A percentile compares a stretch with the other conserved stretches of the same genome.
phyloP scores from a whole-genome alignment of 2,888 invertebrate genomes.

The Ochropleura leucogaster region DNA sequence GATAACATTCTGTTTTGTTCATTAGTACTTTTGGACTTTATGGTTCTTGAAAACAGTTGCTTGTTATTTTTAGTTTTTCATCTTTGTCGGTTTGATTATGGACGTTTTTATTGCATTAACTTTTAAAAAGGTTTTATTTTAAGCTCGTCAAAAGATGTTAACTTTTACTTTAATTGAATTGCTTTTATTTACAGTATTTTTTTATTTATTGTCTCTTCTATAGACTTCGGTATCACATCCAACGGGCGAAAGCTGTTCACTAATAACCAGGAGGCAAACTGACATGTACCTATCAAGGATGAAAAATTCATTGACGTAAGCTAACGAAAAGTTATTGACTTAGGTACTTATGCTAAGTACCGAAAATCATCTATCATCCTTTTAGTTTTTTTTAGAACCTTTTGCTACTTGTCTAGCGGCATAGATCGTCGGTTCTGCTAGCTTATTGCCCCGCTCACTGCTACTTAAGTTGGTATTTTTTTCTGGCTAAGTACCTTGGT shows the following conservation, averaged over 20 bases:
- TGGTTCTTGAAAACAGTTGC: not conserved
- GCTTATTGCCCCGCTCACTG: not conserved
- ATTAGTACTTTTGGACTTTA: not conserved
- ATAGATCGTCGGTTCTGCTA: not conserved
- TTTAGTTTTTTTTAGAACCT: not conserved
- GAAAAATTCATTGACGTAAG: not conserved
- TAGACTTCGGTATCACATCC: too few species aligned
- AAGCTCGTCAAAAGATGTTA: too few species aligned
- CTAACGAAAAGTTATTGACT: too few species aligned
- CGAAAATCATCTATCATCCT: not conserved
- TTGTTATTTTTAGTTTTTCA: not conserved
- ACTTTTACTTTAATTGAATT: too few species aligned
- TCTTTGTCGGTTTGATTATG: too few species aligned
- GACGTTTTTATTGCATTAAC: too few species aligned
- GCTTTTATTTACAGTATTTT: too few species aligned
- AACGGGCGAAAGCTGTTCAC: not conserved
- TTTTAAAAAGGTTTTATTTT: too few species aligned
- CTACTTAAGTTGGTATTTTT: not conserved
- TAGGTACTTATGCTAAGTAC: too few species aligned
- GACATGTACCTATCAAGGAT: not conserved
- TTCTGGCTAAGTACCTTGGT: not conserved
- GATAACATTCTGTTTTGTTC: not conserved
- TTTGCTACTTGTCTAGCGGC: not conserved
- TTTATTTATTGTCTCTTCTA: too few species aligned
- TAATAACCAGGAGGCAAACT: not conserved